These are phyloP conservation scores for Camponotus vicinus DNA, from an alignment of 1,140 invertebrate genomes.

Conservation along the genomic window DNA sequence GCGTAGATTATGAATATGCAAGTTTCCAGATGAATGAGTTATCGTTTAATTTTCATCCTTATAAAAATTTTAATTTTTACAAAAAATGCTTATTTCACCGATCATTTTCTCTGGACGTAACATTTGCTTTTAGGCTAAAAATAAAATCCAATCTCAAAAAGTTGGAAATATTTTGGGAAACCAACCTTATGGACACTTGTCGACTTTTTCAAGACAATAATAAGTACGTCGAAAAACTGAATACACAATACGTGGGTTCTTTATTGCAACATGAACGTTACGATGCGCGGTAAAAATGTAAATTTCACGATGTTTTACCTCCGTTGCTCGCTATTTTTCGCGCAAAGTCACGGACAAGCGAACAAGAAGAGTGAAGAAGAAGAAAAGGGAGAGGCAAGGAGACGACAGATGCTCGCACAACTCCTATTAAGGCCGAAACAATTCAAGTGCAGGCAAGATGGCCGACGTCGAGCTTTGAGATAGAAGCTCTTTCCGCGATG, in stretches of 20 bases:
- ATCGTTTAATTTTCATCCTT: too few relatives aligned
- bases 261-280: neutral
- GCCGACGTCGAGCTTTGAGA: slow-evolving; percentile 71
- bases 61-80: too few relatives aligned
- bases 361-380: slow-evolving; percentile 57
- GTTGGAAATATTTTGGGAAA: too few relatives aligned
- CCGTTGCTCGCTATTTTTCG: slow-evolving; percentile 20
- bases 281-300: neutral
- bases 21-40: too few relatives aligned
- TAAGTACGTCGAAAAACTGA: neutral
- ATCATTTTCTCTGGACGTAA: too few relatives aligned
- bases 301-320: slow-evolving; percentile 17
- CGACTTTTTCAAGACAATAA: neutral
- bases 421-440: slow-evolving; percentile 81
- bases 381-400: slow-evolving; percentile 62
- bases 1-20: too few relatives aligned
- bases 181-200: too few relatives aligned
- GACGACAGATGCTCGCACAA: slow-evolving; percentile 64
- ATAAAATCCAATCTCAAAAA: too few relatives aligned
- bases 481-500: slow-evolving; percentile 69
- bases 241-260: neutral
- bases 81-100: too few relatives aligned
- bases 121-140: too few relatives aligned
- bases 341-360: slow-evolving; percentile 34
- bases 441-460: slow-evolving; percentile 80